Evolutionary conservation across 2,888 invertebrate species (phyloP).

Genomic region (Aphidoletes aphidimyza): DNA sequence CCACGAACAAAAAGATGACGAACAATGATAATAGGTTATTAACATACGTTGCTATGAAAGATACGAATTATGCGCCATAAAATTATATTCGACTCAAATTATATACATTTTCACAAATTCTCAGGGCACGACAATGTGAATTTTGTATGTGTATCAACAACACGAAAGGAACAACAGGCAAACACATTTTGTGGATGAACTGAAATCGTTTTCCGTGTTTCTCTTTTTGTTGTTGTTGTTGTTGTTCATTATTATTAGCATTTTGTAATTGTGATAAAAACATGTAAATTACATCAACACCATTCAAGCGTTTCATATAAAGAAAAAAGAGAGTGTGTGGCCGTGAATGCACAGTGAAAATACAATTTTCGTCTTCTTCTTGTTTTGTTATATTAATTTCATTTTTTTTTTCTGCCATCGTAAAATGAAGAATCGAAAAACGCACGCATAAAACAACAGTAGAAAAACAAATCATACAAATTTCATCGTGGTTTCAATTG

Average conservation of each 20-base stretch:
- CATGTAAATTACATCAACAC: conserved; percentile 17
- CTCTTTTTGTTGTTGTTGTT: no score
- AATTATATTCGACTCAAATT: conserved; percentile 12
- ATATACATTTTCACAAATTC: not conserved
- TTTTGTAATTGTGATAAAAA: conserved; percentile 2
- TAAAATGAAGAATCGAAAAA: no score
- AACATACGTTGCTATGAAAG: not conserved
- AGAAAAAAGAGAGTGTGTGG: not conserved
- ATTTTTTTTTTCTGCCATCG: no score
- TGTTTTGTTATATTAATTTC: no score
- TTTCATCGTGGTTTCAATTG: not conserved
- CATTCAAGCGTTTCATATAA: not conserved
- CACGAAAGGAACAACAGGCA: not conserved
- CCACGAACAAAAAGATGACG: not conserved
- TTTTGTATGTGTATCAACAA: no score
- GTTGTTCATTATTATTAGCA: not conserved
- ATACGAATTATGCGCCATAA: conserved; percentile 21
- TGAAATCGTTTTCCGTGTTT: not conserved
- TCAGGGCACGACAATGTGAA: no score
- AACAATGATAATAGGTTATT: conserved; percentile 27
- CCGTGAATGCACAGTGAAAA: no score
- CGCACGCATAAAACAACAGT: no score
- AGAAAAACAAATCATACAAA: no score
- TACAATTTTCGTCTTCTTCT: no score
- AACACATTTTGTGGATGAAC: not conserved